phyloP scores from a whole-genome alignment of 2,797 vertebrate species.

The Hemitrygon akajei region DNA sequence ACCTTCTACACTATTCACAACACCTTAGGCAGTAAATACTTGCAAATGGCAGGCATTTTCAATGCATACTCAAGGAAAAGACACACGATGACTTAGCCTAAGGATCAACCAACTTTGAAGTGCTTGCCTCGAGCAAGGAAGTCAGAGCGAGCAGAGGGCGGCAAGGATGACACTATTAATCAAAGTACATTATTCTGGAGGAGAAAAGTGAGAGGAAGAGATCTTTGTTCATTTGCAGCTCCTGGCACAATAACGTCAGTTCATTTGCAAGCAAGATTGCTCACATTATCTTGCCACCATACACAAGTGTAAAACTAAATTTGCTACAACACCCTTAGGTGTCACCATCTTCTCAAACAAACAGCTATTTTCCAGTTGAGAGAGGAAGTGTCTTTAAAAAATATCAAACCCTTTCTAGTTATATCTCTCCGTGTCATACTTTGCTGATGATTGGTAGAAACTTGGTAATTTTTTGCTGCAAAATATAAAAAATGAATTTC shows the following conservation, averaged over 20 bases:
- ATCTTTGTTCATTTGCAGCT: slow-evolving; percentile 21
- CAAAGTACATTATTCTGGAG: slow-evolving; percentile 29
- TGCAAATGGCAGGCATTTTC: background rate
- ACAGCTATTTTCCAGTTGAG: background rate
- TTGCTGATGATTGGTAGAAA: background rate
- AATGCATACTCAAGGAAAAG: slow-evolving; percentile 12
- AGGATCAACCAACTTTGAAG: slow-evolving; percentile 19
- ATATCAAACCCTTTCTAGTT: background rate
- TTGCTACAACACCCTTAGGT: background rate
- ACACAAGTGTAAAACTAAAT: background rate
- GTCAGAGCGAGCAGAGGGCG: background rate
- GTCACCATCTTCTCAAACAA: background rate
- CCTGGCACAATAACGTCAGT: background rate
- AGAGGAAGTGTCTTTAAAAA: background rate
- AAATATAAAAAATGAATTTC: background rate
- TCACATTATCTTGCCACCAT: background rate
- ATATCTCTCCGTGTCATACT: background rate
- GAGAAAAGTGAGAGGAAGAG: background rate
- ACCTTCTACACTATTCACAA: too few relatives aligned
- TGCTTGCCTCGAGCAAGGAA: background rate
- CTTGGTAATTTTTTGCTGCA: background rate
- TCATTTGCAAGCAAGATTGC: background rate
- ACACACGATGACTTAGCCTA: background rate
- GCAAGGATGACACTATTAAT: background rate
- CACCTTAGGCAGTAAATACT: slow-evolving; percentile 43